Evolutionary conservation across 2,888 invertebrate species (phyloP).

Genomic region (Agonopterix alstromeriana): DNA sequence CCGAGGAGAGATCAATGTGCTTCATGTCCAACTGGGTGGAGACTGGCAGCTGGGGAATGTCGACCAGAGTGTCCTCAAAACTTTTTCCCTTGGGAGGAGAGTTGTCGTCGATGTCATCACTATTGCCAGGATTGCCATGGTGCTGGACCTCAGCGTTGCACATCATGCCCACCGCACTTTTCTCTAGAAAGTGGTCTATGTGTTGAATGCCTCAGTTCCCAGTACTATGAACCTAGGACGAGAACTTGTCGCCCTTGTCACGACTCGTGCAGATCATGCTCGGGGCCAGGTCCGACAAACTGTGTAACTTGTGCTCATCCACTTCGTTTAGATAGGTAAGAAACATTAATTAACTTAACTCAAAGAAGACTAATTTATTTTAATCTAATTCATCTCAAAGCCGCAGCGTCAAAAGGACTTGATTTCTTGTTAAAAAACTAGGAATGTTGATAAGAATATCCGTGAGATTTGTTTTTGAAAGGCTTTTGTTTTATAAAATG

Average conservation of each 20-base stretch:
- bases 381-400: conserved; percentile 5
- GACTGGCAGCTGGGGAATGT: conserved; percentile 88
- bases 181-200: conserved; percentile 83
- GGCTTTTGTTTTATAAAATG: conserved; percentile 9
- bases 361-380: conserved; percentile 5
- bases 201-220: conserved; percentile 84
- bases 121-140: conserved; percentile 93
- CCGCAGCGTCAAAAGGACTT: background rate
- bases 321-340: conserved; percentile 80
- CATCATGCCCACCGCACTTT: conserved; percentile 83
- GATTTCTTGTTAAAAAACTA: background rate
- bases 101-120: conserved; percentile 92
- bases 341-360: conserved; percentile 3
- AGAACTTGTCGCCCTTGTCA: conserved; percentile 84
- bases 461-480: background rate
- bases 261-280: conserved; percentile 82
- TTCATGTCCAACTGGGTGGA: conserved; percentile 87
- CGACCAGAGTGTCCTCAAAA: conserved; percentile 90
- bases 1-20: conserved; percentile 91
- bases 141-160: conserved; percentile 84
- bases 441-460: background rate
- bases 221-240: conserved; percentile 83
- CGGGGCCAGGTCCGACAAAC: conserved; percentile 83
- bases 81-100: conserved; percentile 88
- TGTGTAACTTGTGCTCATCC: conserved; percentile 83